phyloP scores from a whole-genome alignment of 2,113 vertebrate genomes.

The Buteo buteo region DNA sequence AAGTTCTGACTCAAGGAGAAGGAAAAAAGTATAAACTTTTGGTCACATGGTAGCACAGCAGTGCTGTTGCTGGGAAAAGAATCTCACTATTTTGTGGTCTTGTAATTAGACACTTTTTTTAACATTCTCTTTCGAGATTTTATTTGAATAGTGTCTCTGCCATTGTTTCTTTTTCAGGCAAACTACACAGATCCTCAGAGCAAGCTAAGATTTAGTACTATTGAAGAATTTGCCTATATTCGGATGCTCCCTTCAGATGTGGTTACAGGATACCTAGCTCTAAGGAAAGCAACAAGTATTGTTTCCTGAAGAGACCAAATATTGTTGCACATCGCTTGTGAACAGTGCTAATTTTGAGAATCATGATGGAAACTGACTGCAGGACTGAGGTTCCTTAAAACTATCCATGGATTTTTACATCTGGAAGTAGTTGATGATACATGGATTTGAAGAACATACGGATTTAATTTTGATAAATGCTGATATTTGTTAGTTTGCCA shows the following conservation, averaged over 20 bases:
- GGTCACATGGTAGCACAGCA: neutral
- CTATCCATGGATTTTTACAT: neutral
- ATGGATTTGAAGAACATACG: neutral
- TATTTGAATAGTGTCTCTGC: neutral
- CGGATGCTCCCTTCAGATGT: constrained; percentile 94
- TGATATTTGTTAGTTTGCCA: constrained; percentile 37
- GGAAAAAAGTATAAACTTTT: neutral
- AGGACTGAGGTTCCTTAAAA: neutral
- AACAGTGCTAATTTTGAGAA: neutral
- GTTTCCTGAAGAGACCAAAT: constrained; percentile 79
- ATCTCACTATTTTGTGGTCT: neutral
- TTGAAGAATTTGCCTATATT: constrained; percentile 94
- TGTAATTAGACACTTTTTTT: neutral
- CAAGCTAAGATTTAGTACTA: constrained; percentile 91
- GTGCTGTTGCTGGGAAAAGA: neutral
- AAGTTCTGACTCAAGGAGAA: neutral
- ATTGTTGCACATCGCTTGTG: fast-evolving
- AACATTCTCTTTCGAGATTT: neutral
- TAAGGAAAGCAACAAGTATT: constrained; percentile 92
- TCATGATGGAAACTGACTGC: neutral
- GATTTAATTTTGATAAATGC: constrained; percentile 25
- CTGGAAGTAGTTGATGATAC: constrained; percentile 20
- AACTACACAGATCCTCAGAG: constrained; percentile 98
- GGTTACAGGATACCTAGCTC: constrained; percentile 89
- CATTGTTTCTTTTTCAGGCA: constrained; percentile 76